Evolutionary conservation across 2,888 invertebrate genomes (phyloP).

Genomic region (Microplitis deprimator): DNA sequence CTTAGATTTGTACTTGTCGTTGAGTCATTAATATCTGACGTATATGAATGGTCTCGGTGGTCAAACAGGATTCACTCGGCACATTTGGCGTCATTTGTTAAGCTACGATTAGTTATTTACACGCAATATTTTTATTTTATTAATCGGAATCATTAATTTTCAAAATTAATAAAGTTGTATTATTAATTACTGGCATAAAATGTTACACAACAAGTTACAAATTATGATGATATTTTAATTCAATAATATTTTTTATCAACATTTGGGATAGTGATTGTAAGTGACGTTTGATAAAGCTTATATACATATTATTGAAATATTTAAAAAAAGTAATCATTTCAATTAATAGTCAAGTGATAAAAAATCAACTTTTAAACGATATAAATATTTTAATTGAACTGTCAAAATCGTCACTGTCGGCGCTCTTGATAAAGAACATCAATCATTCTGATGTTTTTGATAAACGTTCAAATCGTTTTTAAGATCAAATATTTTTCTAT

Average conservation of each 20-base stretch:
- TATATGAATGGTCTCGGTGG: neutral
- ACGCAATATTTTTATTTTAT: slow-evolving; percentile 10
- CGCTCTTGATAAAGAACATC: neutral
- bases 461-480: neutral
- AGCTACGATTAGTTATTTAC: neutral
- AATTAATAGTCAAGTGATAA: neutral
- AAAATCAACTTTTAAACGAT: neutral
- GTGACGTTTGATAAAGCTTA: neutral
- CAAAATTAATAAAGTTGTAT: neutral
- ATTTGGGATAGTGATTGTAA: neutral
- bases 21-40: slow-evolving; percentile 20
- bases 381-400: neutral
- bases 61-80: slow-evolving; percentile 20
- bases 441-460: slow-evolving; percentile 6
- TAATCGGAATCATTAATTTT: neutral
- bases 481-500: slow-evolving; percentile 6
- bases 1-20: slow-evolving; percentile 22
- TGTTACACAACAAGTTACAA: neutral
- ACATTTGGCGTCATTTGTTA: neutral
- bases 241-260: neutral
- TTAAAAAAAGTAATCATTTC: neutral
- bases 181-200: neutral
- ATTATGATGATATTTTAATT: neutral
- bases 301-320: neutral
- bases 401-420: neutral